phyloP scores from a whole-genome alignment of 2,797 vertebrate species.

The Myiothlypis coronata region DNA sequence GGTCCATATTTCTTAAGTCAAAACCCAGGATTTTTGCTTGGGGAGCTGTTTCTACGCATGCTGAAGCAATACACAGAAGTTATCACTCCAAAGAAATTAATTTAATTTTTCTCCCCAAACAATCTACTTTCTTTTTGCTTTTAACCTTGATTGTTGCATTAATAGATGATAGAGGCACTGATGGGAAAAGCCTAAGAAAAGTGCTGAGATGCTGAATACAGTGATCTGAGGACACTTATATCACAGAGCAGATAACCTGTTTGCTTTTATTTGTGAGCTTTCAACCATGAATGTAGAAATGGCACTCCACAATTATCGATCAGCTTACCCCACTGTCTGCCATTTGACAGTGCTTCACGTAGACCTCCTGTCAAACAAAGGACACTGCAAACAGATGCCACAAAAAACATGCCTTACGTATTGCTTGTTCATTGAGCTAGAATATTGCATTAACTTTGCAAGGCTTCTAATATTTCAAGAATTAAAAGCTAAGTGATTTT shows the following conservation, averaged over 20 bases:
- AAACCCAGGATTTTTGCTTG: background rate
- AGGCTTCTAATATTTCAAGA: slow-evolving; percentile 63
- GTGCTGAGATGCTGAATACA: slow-evolving; percentile 43
- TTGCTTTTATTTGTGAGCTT: slow-evolving; percentile 63
- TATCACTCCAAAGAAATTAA: slow-evolving; percentile 3
- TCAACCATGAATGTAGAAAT: slow-evolving; percentile 58
- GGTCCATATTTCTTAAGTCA: slow-evolving; percentile 26
- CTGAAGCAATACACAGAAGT: slow-evolving; percentile 12
- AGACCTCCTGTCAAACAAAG: slow-evolving; percentile 48
- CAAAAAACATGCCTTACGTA: slow-evolving; percentile 25
- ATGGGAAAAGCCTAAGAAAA: slow-evolving; percentile 42
- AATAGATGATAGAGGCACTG: slow-evolving; percentile 27
- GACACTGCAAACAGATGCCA: slow-evolving; percentile 41
- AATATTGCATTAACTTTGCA: slow-evolving; percentile 61
- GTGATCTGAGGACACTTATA: slow-evolving; percentile 26
- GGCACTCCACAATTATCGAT: slow-evolving; percentile 28
- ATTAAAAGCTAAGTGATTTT: slow-evolving; percentile 61
- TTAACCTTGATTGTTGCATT: slow-evolving; percentile 49
- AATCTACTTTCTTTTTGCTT: slow-evolving; percentile 17
- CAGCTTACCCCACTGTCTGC: slow-evolving; percentile 42
- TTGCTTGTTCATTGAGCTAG: slow-evolving; percentile 53
- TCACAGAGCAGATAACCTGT: slow-evolving; percentile 50
- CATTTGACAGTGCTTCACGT: slow-evolving; percentile 36
- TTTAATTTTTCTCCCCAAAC: slow-evolving; percentile 44
- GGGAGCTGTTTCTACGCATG: background rate